These are phyloP conservation scores for Nannobrachium achirus DNA, from an alignment of 2,113 vertebrate genomes.

Conservation along the genomic window DNA sequence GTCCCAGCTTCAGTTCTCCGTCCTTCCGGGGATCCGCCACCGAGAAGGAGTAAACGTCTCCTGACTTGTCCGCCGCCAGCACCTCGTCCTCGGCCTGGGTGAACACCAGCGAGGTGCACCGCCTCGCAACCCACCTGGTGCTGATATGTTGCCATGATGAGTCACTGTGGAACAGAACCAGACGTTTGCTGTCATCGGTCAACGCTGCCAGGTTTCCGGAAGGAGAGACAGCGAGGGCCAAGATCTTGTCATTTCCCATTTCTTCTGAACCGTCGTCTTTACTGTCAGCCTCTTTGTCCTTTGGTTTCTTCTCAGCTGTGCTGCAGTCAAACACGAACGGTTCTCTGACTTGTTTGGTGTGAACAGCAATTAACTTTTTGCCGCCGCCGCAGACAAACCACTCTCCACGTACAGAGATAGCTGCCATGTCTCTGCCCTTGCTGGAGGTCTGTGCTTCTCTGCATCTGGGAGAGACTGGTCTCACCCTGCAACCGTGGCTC, in stretches of 20 bases:
- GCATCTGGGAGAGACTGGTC: too few species aligned
- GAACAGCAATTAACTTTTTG: constrained; percentile 60
- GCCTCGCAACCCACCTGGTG: constrained; percentile 84
- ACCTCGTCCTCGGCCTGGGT: constrained; percentile 85
- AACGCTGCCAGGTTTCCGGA: constrained; percentile 87
- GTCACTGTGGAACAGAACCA: constrained; percentile 85
- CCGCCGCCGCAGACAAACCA: constrained; percentile 65
- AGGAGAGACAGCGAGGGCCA: constrained; percentile 84
- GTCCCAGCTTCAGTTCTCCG: constrained; percentile 88
- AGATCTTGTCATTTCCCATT: constrained; percentile 81
- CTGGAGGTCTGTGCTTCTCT: too few species aligned
- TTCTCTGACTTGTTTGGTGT: constrained; percentile 66
- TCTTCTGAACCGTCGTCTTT: constrained; percentile 62
- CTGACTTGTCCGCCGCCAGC: constrained; percentile 92
- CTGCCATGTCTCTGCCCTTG: too few species aligned
- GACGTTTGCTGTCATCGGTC: constrained; percentile 89
- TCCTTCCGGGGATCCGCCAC: constrained; percentile 78
- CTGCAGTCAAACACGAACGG: constrained; percentile 85
- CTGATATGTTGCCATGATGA: constrained; percentile 87
- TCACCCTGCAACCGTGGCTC: too few species aligned
- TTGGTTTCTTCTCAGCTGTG: constrained; percentile 69
- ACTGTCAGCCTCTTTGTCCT: constrained; percentile 48
- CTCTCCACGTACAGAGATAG: constrained; percentile 51
- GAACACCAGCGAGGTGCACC: constrained; percentile 87
- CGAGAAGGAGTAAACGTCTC: constrained; percentile 92